A percentile compares a stretch with the other conserved stretches of the same genome.
Conservation (phyloP, 2,797 vertebrate genomes). For the Trachops cirrhosus region DNA sequence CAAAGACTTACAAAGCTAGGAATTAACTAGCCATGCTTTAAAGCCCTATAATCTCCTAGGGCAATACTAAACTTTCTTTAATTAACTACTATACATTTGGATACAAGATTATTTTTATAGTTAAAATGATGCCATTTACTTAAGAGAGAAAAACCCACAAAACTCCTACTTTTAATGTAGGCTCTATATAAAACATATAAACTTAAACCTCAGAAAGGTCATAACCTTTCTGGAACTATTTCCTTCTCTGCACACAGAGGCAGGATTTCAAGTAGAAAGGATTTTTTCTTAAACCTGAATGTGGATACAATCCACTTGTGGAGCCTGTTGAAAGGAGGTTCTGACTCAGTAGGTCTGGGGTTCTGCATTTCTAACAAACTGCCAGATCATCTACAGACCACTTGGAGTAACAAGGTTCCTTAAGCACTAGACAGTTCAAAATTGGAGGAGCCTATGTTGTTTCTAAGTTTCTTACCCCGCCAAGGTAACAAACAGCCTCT, state of each 20-base stretch:
- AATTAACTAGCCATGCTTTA: conserved; percentile 39
- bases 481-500: not conserved
- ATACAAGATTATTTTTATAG: conserved; percentile 40
- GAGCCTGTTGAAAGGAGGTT: not conserved
- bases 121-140: conserved; percentile 32
- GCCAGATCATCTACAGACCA: not conserved
- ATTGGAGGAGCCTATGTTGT: not conserved
- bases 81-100: conserved; percentile 36
- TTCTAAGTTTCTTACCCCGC: not conserved
- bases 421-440: not conserved
- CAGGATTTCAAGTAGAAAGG: not conserved
- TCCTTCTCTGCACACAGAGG: not conserved
- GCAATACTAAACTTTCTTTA: conserved; percentile 20
- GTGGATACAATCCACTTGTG: not conserved
- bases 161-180: not conserved
- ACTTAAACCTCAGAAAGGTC: not conserved
- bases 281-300: conserved; percentile 6
- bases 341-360: not conserved
- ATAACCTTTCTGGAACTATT: not conserved
- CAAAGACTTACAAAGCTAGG: conserved; percentile 40
- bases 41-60: conserved; percentile 16
- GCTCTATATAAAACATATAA: not conserved
- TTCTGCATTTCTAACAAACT: not conserved
- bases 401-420: not conserved
- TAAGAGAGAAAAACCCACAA: not conserved